Evolutionary conservation across 2,113 vertebrate species (phyloP), one percentile per base, ranked within the genome.

Genomic region (Pavo muticus): DNA sequence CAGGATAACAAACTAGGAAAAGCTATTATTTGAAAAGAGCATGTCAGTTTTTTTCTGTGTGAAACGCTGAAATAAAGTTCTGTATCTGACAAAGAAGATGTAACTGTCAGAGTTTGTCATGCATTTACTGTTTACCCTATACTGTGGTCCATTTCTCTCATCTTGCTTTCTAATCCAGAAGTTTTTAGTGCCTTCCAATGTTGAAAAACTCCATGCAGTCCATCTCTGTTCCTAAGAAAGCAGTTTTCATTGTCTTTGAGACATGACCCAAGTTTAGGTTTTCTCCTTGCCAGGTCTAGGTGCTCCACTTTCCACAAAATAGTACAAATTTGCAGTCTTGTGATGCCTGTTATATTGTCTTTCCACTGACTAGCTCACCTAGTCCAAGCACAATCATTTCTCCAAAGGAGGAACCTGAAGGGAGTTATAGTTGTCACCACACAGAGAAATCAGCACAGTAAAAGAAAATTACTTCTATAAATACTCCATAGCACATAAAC

Each of bases 341-440:
- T 60, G 92, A 40, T 37, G 37, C 84, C 40, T 92, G 23, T 86
- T 65, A 56, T 88, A 21, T 93, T 74, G 40, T n/a, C 7, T 5
- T 8, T 84, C 39, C 37, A 18, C 1, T 83, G 17, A 73, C 72
- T 86, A 88, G 24, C 15, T 72, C 61, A 15, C 18, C 16, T 30
- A 63, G n/a, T 5, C 25, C 61, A 68, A 86, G 24, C 2, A 1
- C 6, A 52, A 10, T 76, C 14, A 44, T 15, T 74, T 90, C 35
- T 87, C 39, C 50, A 73, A 24, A 8, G 21, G 48, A 82, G 72
- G 64, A 77, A n/a, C 25, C 25, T 40, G 25, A 75, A 86, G 24
- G 10, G 1, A 2, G 4, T 76, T 56, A 15, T 11, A n/a, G 5
- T 11, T 67, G 29, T n/a, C 1, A 0, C 30, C 23, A 9, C 24